Base-by-base conservation (phyloP, 2,113 vertebrate genomes). In the Epinephelus moara region DNA sequence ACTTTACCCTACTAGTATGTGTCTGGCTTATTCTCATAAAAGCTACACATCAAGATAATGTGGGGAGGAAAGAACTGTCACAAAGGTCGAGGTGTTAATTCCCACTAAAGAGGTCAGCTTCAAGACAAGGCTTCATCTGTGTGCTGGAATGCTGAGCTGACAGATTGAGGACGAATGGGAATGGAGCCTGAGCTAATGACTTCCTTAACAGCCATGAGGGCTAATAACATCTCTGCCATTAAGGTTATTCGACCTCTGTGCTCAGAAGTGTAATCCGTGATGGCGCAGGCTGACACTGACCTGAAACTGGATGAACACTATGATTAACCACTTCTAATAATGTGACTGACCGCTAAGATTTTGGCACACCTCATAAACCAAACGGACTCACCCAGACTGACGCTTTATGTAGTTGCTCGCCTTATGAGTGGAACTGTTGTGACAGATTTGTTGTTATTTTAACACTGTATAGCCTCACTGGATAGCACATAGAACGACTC, bases 381-480 rank as follows among this genome's bases (percentile, higher is more conserved):
- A 71, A n/a, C n/a, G n/a, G n/a, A n/a, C n/a, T n/a, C n/a, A n/a
- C n/a, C n/a, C n/a, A n/a, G n/a, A n/a, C n/a, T n/a, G n/a, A n/a
- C n/a, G n/a, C 45, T 78, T 66, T 25, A 19, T 55, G 55, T 30
- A 56, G 49, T 49, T 2, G 45, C 37, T 37, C 70, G 47, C 21
- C 33, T 85, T 52, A 18, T 61, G 45, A 2, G 66, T 59, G 63
- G n/a, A 57, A 40, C 47, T 55, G 23, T 7, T 81, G 73, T 45
- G 12, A 1, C 19, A 11, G 17, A 37, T 56, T n/a, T 19, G 23
- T 73, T 52, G 6, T 50, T 33, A 25, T 7, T 66, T 23, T 57
- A 57, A 62, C 55, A 69, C 45, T 77, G 75, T 56, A 33, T 12
- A 33, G 10, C 59, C 59, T 88, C 77, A 85, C 80, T 67, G 74